phyloP scores from a whole-genome alignment of 2,113 vertebrate genomes.

The Strigops habroptila region DNA sequence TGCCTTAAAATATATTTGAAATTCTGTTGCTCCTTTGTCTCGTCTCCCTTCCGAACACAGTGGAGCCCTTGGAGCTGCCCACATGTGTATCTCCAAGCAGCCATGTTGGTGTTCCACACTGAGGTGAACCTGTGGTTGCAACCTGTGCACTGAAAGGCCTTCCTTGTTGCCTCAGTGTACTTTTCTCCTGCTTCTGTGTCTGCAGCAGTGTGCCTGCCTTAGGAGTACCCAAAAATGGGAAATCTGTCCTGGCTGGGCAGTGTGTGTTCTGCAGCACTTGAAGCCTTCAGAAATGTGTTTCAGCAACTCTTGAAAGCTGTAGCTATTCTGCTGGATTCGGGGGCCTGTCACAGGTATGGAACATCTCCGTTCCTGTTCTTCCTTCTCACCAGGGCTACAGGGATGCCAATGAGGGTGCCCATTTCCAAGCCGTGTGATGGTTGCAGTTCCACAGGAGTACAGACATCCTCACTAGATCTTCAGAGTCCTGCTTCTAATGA shows the following conservation, averaged over 20 bases:
- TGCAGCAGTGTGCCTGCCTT: not conserved
- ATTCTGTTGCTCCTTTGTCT: not conserved
- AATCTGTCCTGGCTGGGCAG: not conserved
- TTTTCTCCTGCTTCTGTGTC: not conserved
- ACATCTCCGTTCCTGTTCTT: not conserved
- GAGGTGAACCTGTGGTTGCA: not conserved
- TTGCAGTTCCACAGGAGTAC: not conserved
- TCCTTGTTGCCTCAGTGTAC: not conserved
- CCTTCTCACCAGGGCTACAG: conserved; percentile 8
- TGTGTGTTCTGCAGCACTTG: not conserved
- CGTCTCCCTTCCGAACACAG: not conserved
- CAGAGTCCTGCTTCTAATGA: not conserved
- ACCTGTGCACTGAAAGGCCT: not conserved
- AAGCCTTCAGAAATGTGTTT: not conserved
- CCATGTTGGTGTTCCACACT: accelerated
- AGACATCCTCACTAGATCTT: not conserved
- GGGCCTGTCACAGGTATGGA: not conserved
- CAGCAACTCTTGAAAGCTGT: not conserved
- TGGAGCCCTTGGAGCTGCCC: not conserved
- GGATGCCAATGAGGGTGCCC: conserved; percentile 49
- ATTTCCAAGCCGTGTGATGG: not conserved
- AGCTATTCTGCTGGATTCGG: not conserved
- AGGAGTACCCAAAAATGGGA: not conserved
- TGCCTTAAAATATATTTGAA: not conserved
- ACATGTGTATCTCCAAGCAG: not conserved